Evolutionary conservation across 2,888 invertebrate genomes (phyloP).

Genomic region (Cactoblastis cactorum): DNA sequence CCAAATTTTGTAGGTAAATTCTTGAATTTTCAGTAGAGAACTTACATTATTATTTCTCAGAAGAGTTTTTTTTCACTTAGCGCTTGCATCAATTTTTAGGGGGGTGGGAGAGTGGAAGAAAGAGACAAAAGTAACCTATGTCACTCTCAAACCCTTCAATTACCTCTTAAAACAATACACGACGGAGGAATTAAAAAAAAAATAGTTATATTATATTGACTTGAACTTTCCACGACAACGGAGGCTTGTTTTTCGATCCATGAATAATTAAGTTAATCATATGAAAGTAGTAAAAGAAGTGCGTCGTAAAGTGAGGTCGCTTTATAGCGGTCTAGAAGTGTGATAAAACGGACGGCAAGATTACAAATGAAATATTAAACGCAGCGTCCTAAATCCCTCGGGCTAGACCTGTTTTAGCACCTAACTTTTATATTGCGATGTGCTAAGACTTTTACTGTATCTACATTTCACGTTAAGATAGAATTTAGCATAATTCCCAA

Average conservation of each 20-base stretch:
- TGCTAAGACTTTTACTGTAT: neutral
- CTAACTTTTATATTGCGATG: neutral
- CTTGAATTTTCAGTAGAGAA: neutral
- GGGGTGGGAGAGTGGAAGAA: too few species aligned
- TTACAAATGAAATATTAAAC: constrained; percentile 11
- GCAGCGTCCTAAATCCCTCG: neutral
- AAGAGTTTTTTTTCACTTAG: neutral
- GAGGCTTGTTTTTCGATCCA: constrained; percentile 2
- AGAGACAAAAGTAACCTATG: too few species aligned
- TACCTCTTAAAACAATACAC: too few species aligned
- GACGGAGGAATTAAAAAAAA: too few species aligned
- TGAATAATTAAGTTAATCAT: constrained; percentile 8
- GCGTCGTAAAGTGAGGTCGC: constrained; percentile 6
- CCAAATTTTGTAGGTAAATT: constrained; percentile 6
- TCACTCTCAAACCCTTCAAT: too few species aligned
- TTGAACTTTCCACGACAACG: too few species aligned
- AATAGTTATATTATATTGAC: neutral
- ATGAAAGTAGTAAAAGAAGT: neutral
- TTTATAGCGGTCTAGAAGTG: constrained; percentile 7
- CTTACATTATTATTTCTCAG: neutral
- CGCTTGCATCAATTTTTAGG: too few species aligned
- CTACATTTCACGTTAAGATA: neutral
- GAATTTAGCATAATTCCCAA: too few species aligned
- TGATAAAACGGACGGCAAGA: constrained; percentile 3
- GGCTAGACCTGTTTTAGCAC: neutral